Base-by-base conservation (phyloP, 1,140 invertebrate species). In the Trialeurodes vaporariorum region DNA sequence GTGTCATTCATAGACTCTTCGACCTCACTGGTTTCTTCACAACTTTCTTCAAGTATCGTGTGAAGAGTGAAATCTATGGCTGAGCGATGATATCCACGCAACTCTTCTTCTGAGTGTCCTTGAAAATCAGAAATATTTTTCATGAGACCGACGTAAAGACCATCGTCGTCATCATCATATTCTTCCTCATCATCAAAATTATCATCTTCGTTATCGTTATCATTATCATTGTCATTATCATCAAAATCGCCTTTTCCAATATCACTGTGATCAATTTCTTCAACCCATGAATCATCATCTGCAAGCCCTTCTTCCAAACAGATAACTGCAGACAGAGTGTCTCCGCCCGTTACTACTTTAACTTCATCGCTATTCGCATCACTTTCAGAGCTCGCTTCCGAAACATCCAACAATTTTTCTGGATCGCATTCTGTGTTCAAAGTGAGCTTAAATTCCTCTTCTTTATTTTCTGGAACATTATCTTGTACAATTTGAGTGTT, bases 21-120 rank as follows among this genome's bases (percentile, higher is more conserved):
- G 61, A 86, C 85, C 77, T 90, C 90, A 76, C 87, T 94, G 17
- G 34, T 17, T 76, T 96, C 93, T 77, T 95, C 93, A 75, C 92
- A 94, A 69, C 91, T 93, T 77, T 96, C 93, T 79, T 96, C 93
- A 0, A 94, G 86, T 71, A 96, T 96, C 0, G 93, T 96, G 72
- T 95, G 92, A 63, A 96, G 79, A 0, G 92, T 94, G 71, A 94
- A 93, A 77, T 94, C 92, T 70, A 93, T 89, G 1, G 87, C 85
- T 27, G 89, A 84, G 22, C 88, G 80, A 73, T 90, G 87, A 73
- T 92, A 93, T 1, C 89, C 89, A 1, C 87, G 79, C 25, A 92
- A 81, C 70, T 93, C 91, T 70, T 92, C 90, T 71, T 92, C 90
- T 12, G 34, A 9, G 34, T 49, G 34, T 9, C 34, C 34, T 49